phyloP scores from a whole-genome alignment of 2,113 vertebrate genomes.

The Emydura subglobosa region DNA sequence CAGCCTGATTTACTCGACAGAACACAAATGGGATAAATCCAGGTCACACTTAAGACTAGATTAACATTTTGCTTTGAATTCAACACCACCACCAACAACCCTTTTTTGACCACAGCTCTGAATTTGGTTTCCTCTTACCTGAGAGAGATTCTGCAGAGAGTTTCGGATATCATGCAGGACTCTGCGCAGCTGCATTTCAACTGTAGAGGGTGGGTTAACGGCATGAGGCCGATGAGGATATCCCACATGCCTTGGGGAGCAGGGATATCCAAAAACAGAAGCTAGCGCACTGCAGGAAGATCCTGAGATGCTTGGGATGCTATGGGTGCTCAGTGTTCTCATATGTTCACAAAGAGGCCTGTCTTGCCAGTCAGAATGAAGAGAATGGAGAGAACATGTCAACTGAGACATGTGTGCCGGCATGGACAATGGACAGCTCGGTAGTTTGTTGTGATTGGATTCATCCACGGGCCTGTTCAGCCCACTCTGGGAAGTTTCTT shows the following conservation, averaged over 20 bases:
- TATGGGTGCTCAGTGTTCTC: slow-evolving; percentile 87
- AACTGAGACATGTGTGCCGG: slow-evolving; percentile 81
- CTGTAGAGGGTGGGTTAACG: slow-evolving; percentile 81
- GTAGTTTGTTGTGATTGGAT: slow-evolving; percentile 52
- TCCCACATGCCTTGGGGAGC: slow-evolving; percentile 68
- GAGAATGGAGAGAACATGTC: slow-evolving; percentile 84
- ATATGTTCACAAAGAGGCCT: slow-evolving; percentile 75
- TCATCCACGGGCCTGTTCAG: slow-evolving; percentile 41
- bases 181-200: slow-evolving; percentile 94
- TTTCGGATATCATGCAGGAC: slow-evolving; percentile 94
- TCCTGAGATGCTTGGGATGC: slow-evolving; percentile 84
- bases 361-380: slow-evolving; percentile 82
- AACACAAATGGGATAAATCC: background rate
- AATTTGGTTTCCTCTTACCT: slow-evolving; percentile 79
- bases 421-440: slow-evolving; percentile 59
- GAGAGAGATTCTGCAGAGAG: slow-evolving; percentile 90
- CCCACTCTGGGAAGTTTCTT: slow-evolving; percentile 26
- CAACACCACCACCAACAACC: background rate
- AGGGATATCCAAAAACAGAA: slow-evolving; percentile 72
- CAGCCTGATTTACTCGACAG: background rate
- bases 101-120: background rate
- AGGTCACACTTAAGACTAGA: background rate
- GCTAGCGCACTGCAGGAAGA: slow-evolving; percentile 61
- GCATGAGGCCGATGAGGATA: slow-evolving; percentile 61
- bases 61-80: background rate